Conservation (phyloP, 2,113 vertebrate species). For the Lycocorax pyrrhopterus region DNA sequence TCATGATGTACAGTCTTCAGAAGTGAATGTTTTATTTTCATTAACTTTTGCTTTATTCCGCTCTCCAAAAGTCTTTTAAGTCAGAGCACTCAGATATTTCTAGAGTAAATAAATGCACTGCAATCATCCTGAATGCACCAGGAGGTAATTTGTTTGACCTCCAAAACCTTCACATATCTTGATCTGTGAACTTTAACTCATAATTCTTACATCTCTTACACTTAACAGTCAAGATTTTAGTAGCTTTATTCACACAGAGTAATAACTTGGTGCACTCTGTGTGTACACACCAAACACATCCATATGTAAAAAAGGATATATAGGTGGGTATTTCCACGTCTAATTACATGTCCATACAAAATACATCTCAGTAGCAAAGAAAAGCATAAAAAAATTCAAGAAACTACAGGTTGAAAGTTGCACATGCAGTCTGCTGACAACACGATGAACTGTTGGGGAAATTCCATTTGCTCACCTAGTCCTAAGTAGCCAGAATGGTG, state of each 20-base stretch:
- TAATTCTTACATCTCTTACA: not conserved
- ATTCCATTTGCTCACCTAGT: not conserved
- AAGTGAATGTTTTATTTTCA: conserved; percentile 1
- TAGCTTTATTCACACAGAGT: not conserved
- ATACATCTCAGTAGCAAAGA: not conserved
- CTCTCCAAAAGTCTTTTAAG: not conserved
- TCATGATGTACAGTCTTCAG: not conserved
- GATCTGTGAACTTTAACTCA: not conserved
- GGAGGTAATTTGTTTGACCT: not conserved
- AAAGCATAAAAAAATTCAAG: not conserved
- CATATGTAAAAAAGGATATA: not conserved
- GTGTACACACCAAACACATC: not conserved
- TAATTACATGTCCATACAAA: not conserved
- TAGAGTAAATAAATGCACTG: not conserved
- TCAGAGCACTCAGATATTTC: not conserved
- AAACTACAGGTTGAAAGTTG: not conserved
- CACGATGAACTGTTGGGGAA: not conserved
- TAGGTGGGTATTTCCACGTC: not conserved
- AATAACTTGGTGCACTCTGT: not conserved
- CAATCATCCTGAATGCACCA: not conserved
- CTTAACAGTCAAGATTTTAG: not conserved
- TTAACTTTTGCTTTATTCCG: not conserved
- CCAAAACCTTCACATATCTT: not conserved
- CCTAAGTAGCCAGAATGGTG: not conserved
- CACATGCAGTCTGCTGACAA: not conserved